phyloP scores from a whole-genome alignment of 2,797 vertebrate species.

The Lepus oiostolus region DNA sequence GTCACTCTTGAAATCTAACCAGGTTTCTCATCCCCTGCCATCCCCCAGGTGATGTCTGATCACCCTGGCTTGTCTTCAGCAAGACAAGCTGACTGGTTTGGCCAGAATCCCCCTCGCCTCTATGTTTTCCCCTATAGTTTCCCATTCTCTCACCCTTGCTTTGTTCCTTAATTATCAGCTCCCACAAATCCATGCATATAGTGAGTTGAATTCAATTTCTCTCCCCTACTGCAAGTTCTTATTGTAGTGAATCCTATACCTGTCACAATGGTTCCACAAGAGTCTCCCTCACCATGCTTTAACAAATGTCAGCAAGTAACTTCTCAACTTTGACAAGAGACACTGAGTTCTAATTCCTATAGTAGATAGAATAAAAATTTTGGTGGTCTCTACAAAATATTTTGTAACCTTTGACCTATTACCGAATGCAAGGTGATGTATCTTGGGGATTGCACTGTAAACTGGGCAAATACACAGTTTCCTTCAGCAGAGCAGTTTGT shows the following conservation, averaged over 20 bases:
- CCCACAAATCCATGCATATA: neutral
- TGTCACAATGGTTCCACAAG: neutral
- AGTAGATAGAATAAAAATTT: neutral
- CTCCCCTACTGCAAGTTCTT: neutral
- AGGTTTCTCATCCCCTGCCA: neutral
- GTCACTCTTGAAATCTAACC: neutral
- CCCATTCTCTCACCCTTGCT: no score
- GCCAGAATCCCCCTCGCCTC: neutral
- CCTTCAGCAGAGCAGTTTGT: neutral
- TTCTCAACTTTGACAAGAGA: neutral
- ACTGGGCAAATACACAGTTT: neutral
- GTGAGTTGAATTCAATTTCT: neutral
- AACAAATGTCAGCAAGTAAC: neutral
- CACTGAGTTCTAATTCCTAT: neutral
- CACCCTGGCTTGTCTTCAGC: neutral
- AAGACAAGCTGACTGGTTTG: neutral
- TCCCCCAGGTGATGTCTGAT: neutral
- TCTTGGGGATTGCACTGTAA: neutral
- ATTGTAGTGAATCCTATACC: neutral
- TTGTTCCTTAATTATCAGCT: neutral
- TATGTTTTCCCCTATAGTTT: neutral
- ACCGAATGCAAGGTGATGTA: no score
- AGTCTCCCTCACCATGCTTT: neutral
- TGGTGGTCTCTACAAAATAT: neutral
- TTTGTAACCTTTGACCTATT: no score